Conservation (phyloP, 2,113 vertebrate species). For the Proterorhinus semilunaris region DNA sequence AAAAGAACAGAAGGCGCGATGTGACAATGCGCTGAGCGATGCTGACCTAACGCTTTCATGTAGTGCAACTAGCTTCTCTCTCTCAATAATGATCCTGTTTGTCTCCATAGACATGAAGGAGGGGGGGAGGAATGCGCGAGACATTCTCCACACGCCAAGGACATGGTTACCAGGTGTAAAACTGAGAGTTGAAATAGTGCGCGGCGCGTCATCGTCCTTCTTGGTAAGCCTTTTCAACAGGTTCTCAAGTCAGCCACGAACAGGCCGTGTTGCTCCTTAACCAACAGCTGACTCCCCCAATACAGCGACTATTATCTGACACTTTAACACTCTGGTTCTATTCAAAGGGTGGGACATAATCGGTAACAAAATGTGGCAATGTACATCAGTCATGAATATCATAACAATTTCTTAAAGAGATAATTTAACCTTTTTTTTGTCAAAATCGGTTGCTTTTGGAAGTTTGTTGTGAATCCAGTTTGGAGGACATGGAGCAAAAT, state of each 20-base stretch:
- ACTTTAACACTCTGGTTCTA: not conserved
- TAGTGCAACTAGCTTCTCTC: not conserved
- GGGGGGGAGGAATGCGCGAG: not conserved
- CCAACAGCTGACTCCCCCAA: not conserved
- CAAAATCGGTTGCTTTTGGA: not conserved
- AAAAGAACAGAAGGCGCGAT: conserved; percentile 50
- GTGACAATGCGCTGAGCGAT: conserved; percentile 9
- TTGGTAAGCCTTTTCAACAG: not conserved
- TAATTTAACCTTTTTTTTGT: not conserved
- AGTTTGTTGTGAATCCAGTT: not conserved
- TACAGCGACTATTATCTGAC: not conserved
- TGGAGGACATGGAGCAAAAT: not conserved
- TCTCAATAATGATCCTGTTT: not conserved
- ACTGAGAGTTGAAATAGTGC: not conserved
- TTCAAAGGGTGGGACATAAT: not conserved
- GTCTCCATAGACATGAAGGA: not conserved
- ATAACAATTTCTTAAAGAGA: not conserved
- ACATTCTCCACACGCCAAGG: not conserved
- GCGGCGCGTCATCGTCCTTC: not conserved
- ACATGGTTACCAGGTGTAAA: not conserved
- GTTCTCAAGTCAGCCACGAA: not conserved
- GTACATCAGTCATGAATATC: not conserved
- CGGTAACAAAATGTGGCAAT: not conserved
- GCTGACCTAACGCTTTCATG: conserved; percentile 10
- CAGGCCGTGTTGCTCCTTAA: not conserved